These are phyloP conservation scores for Macrostomum lignano DNA, from an alignment of 1,140 invertebrate genomes.

Conservation along the genomic window DNA sequence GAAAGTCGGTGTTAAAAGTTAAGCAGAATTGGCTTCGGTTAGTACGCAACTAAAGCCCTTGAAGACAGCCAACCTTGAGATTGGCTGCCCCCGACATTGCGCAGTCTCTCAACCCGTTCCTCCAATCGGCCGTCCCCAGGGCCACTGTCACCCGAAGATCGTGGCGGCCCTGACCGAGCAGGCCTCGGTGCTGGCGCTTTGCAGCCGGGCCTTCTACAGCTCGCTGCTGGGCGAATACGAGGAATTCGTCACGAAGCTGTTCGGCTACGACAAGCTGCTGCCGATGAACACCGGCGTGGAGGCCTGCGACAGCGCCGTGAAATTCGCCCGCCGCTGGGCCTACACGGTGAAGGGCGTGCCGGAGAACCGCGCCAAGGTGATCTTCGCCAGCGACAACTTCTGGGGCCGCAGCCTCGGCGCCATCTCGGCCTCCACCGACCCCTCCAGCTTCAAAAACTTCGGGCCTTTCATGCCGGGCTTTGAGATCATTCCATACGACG, in stretches of 20 bases:
- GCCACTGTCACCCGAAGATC: conserved; percentile 85
- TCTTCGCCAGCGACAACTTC: conserved; percentile 81
- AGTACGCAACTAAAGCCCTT: too few relatives aligned
- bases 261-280: conserved; percentile 70
- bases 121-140: too few relatives aligned
- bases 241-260: conserved; percentile 59
- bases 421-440: conserved; percentile 70
- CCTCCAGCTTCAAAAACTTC: conserved; percentile 50
- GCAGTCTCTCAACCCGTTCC: too few relatives aligned
- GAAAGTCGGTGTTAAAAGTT: too few relatives aligned
- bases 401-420: conserved; percentile 84
- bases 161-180: conserved; percentile 46
- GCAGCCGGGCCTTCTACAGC: conserved; percentile 72
- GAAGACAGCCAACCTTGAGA: too few relatives aligned
- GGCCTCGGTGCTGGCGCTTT: conserved; percentile 40
- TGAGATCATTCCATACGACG: conserved; percentile 55
- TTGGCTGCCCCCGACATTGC: too few relatives aligned
- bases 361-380: conserved; percentile 54
- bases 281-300: conserved; percentile 96
- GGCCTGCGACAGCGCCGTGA: conserved; percentile 75
- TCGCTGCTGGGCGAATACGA: conserved; percentile 68
- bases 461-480: conserved; percentile 90
- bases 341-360: conserved; percentile 66
- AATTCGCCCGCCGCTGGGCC: conserved; percentile 67
- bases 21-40: too few relatives aligned